Evolutionary conservation across 2,888 invertebrate genomes (phyloP).

Genomic region (Drosophila antonietae): DNA sequence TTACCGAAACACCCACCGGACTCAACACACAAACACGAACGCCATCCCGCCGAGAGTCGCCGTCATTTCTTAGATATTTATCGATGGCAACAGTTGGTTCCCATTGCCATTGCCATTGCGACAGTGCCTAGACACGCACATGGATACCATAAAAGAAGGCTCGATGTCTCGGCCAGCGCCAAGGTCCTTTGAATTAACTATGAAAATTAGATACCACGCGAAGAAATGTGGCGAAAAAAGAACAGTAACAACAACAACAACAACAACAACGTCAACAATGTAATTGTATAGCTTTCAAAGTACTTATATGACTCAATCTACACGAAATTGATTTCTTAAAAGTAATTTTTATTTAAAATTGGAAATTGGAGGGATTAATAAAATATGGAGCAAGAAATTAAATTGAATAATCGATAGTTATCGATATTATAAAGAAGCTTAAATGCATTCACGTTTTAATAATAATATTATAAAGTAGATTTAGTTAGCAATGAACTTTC

Average conservation of each 20-base stretch:
- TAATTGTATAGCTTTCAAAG: neutral
- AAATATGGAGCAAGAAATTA: neutral
- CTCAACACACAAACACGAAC: neutral
- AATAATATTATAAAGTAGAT: no score
- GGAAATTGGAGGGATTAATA: neutral
- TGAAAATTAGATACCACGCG: neutral
- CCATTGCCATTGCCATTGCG: slow-evolving; percentile 29
- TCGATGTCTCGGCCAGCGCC: slow-evolving; percentile 26
- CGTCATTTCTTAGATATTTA: slow-evolving; percentile 45
- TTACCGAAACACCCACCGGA: slow-evolving; percentile 25
- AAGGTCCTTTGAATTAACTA: slow-evolving; percentile 30
- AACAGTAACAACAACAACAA: no score
- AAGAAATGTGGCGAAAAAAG: neutral
- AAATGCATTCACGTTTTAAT: no score
- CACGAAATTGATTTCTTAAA: neutral
- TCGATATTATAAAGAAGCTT: neutral
- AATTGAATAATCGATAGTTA: neutral
- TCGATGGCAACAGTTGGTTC: slow-evolving; percentile 57
- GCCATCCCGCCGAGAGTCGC: slow-evolving; percentile 3
- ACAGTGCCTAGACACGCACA: slow-evolving; percentile 40
- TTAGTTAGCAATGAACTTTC: no score
- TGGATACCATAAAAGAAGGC: slow-evolving; percentile 31
- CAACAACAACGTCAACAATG: slow-evolving; percentile 1
- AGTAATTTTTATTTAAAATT: neutral
- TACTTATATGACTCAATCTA: neutral